A percentile compares a stretch with the other conserved stretches of the same genome.
Conservation (phyloP, 1,140 invertebrate species). For the Sitodiplosis mosellana region DNA sequence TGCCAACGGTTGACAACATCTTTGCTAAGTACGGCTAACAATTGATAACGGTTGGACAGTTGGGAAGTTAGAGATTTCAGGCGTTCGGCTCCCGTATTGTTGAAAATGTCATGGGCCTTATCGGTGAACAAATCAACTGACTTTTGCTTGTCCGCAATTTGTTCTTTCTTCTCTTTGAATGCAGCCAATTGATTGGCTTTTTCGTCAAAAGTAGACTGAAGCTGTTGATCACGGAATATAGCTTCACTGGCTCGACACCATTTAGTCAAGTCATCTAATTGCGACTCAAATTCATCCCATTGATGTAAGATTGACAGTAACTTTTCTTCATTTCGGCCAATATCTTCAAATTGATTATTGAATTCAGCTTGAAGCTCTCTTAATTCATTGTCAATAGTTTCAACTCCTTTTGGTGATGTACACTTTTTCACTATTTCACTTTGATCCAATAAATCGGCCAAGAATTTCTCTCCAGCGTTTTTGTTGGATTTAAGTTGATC, state of each 20-base stretch:
- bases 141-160: slow-evolving; percentile 54
- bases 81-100: slow-evolving; percentile 65
- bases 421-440: slow-evolving; percentile 53
- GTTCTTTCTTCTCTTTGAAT: slow-evolving; percentile 53
- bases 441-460: slow-evolving; percentile 48
- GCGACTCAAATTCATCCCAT: slow-evolving; percentile 76
- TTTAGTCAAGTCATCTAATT: slow-evolving; percentile 54
- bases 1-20: slow-evolving; percentile 78
- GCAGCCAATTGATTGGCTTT: slow-evolving; percentile 58
- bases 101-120: slow-evolving; percentile 67
- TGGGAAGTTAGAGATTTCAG: slow-evolving; percentile 78
- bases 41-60: slow-evolving; percentile 75
- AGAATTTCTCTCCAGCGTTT: slow-evolving; percentile 46
- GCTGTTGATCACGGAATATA: slow-evolving; percentile 64
- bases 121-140: slow-evolving; percentile 79
- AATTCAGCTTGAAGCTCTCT: slow-evolving; percentile 43
- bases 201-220: slow-evolving; percentile 60
- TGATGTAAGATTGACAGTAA: slow-evolving; percentile 54
- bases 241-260: slow-evolving; percentile 75
- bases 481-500: slow-evolving; percentile 47
- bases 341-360: slow-evolving; percentile 41
- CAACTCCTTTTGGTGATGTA: slow-evolving; percentile 60
- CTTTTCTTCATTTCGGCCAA: slow-evolving; percentile 42
- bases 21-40: slow-evolving; percentile 62
- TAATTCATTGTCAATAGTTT: slow-evolving; percentile 53